Conservation (phyloP, 2,113 vertebrate species). For the Toxotes jaculatrix region DNA sequence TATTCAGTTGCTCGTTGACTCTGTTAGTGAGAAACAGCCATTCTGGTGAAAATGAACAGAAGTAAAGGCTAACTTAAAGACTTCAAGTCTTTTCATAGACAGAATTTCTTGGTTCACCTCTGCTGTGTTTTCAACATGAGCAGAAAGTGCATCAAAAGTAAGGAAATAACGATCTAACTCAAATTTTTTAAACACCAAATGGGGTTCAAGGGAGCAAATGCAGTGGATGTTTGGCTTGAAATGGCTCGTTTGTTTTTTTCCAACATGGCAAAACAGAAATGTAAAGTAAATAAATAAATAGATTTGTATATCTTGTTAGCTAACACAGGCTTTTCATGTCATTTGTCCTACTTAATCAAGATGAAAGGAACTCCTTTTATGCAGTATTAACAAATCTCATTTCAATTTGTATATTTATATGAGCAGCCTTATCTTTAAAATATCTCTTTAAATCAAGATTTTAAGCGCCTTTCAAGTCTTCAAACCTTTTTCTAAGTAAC, state of each 20-base stretch:
- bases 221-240: background rate
- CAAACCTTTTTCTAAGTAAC: background rate
- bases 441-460: background rate
- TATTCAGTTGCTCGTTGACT: constrained; percentile 62
- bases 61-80: constrained; percentile 36
- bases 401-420: background rate
- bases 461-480: background rate
- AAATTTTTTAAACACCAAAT: background rate
- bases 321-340: background rate
- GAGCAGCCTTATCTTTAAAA: background rate
- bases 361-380: background rate
- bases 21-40: constrained; percentile 57
- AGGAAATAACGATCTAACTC: background rate
- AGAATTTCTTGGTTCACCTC: constrained; percentile 17
- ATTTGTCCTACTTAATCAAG: background rate
- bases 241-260: background rate
- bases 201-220: background rate
- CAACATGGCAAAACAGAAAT: background rate
- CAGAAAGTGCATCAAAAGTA: constrained; percentile 5
- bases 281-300: background rate
- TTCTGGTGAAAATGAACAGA: constrained; percentile 19
- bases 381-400: background rate
- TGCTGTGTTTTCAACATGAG: background rate
- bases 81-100: constrained; percentile 6
- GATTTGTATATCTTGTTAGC: background rate